Evolutionary conservation across 2,113 vertebrate genomes (phyloP).

Genomic region (Gallinago jamesoni): DNA sequence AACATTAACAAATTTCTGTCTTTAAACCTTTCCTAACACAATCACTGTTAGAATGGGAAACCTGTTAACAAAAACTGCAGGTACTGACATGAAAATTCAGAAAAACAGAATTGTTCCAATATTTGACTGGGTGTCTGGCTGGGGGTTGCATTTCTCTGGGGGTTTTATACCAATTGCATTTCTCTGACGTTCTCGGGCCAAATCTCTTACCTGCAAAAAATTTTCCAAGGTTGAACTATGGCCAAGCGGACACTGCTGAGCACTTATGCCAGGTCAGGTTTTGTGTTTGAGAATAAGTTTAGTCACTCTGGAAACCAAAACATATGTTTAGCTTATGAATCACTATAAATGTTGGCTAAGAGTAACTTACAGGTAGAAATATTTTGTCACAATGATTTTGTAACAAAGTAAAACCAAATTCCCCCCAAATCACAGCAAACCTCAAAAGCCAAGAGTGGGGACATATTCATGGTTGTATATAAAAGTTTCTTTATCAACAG

Average conservation of each 20-base stretch:
- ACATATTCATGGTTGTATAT: not conserved
- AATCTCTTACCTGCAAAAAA: not conserved
- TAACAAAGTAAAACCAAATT: not conserved
- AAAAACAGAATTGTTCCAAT: not conserved
- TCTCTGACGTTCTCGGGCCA: not conserved
- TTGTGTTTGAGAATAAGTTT: not conserved
- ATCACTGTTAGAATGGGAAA: not conserved
- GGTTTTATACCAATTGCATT: not conserved
- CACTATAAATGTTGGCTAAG: not conserved
- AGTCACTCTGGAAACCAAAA: not conserved
- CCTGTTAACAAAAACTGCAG: not conserved
- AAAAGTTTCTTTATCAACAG: not conserved
- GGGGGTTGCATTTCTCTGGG: not conserved
- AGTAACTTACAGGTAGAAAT: not conserved
- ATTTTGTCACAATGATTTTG: not conserved
- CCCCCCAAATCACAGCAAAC: not conserved
- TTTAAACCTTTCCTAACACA: not conserved
- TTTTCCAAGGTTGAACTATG: not conserved
- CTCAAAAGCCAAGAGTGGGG: not conserved
- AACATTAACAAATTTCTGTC: not conserved
- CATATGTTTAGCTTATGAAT: not conserved
- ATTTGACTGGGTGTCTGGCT: not conserved
- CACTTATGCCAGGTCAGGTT: not conserved
- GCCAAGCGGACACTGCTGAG: not conserved
- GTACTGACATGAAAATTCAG: not conserved